A percentile compares a stretch with the other conserved stretches of the same genome.
Evolutionary conservation across 2,797 vertebrate genomes (phyloP).

Genomic region (Coregonus ussuriensis): DNA sequence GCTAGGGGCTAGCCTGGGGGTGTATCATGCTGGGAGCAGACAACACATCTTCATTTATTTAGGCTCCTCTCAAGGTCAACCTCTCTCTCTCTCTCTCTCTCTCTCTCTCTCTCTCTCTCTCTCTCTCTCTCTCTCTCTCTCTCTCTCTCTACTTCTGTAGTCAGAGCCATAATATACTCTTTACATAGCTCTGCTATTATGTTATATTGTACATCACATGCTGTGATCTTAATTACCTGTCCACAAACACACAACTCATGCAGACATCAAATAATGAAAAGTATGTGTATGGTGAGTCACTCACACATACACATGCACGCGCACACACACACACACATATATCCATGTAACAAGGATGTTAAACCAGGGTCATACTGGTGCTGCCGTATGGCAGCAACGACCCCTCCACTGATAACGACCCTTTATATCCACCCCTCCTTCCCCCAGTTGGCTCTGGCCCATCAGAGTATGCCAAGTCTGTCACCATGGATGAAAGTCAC

Average conservation of each 20-base stretch:
- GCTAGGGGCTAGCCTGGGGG: conserved; percentile 48
- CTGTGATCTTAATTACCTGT: too few relatives aligned
- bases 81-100: neutral
- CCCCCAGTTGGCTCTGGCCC: conserved; percentile 48
- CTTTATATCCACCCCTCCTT: conserved; percentile 13
- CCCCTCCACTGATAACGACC: neutral
- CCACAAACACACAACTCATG: too few relatives aligned
- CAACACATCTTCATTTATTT: conserved; percentile 69
- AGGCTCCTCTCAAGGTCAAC: conserved; percentile 58
- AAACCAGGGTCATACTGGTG: conserved; percentile 4
- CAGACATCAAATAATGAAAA: too few relatives aligned
- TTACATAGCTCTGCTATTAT: too few relatives aligned
- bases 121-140: too few relatives aligned
- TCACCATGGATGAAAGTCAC: conserved; percentile 59
- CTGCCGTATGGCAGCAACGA: conserved; percentile 8
- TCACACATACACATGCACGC: neutral
- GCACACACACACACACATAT: neutral
- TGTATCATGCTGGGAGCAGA: conserved; percentile 32
- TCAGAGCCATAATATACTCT: too few relatives aligned
- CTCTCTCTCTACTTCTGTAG: too few relatives aligned
- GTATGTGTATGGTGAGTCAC: neutral
- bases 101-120: too few relatives aligned
- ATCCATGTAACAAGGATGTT: conserved; percentile 3
- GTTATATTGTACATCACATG: too few relatives aligned
- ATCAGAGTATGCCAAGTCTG: conserved; percentile 52